Base-by-base conservation (phyloP, 2,797 vertebrate species). In the Tragopan temminckii region DNA sequence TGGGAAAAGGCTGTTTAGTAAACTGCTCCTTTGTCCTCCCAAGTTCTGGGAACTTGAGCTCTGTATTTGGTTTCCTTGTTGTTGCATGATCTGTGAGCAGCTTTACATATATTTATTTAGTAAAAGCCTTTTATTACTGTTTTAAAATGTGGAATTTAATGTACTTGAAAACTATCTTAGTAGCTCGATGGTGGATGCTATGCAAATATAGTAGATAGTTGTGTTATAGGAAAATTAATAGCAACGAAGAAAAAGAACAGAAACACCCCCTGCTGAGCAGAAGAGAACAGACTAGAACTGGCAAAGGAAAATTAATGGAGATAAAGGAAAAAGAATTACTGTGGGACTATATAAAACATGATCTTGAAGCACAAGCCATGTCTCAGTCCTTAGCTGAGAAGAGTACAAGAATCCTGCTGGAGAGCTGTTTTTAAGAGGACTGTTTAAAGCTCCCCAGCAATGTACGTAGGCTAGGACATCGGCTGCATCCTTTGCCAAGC, bases 21-120 rank as follows among this genome's bases (percentile, higher is more conserved):
- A 95, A 89, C 57, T 76, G 66, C 9, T 89, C 67, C 76, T 95
- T 96, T 93, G 80, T 92, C 66, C 72, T 95, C 77, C 20, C 57
- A 72, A 81, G 77, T 92, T 95, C 80, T 76, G 80, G 77, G 67
- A 88, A 94, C 67, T 88, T 88, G 8, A 93, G 57, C 52, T 85
- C 55, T 80, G 9, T 58, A 52, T 63, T 81, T 19, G 9, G 17
- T 61, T 94, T 87, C 62, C 76, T 81, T 81, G 43, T 81, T 81
- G 43, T 53, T 88, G 72, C 36, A 61, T n/a, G 66, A 85, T 78
- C 55, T 58, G 45, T 66, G 79, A 67, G 63, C 64, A 68, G 50
- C 15, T 92, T 59, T 78, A n/a, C n/a, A 62, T 57, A 72, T 64
- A 80, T 92, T 83, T 94, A 63, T 91, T 80, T 70, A 59, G 63